A percentile compares a stretch with the other conserved stretches of the same genome.
These are phyloP conservation scores for Antigone vipio DNA, from an alignment of 2,113 vertebrate genomes.

Conservation along the genomic window DNA sequence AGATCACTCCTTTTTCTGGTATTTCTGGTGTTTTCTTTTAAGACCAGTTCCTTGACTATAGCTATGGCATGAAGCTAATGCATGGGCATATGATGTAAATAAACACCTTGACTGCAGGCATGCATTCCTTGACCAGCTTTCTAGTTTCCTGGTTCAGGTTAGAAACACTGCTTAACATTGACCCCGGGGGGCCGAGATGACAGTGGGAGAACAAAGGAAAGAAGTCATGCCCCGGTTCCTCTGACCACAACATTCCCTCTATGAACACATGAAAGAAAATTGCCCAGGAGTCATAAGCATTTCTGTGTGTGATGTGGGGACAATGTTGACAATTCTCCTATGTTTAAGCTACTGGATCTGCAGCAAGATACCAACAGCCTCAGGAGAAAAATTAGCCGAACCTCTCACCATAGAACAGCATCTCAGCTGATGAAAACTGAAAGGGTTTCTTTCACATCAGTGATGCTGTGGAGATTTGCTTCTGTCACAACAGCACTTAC, in stretches of 20 bases:
- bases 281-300: not conserved
- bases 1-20: not conserved
- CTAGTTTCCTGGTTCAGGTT: not conserved
- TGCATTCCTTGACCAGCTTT: not conserved
- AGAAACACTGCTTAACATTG: not conserved
- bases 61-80: not conserved
- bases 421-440: constrained; percentile 10
- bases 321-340: not conserved
- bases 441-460: constrained; percentile 26
- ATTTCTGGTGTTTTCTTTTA: not conserved
- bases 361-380: constrained; percentile 1
- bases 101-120: not conserved
- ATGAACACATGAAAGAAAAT: not conserved
- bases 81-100: not conserved
- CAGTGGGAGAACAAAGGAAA: not conserved
- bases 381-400: not conserved
- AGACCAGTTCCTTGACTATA: not conserved
- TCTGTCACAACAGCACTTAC: constrained; percentile 45
- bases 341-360: not conserved
- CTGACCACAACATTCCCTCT: not conserved
- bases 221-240: constrained; percentile 28
- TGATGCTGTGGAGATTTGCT: constrained; percentile 20
- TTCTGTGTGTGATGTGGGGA: not conserved
- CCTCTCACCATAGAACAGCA: not conserved
- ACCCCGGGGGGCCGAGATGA: not conserved